phyloP scores from a whole-genome alignment of 2,888 invertebrate species.

The Petrolisthes manimaculis region DNA sequence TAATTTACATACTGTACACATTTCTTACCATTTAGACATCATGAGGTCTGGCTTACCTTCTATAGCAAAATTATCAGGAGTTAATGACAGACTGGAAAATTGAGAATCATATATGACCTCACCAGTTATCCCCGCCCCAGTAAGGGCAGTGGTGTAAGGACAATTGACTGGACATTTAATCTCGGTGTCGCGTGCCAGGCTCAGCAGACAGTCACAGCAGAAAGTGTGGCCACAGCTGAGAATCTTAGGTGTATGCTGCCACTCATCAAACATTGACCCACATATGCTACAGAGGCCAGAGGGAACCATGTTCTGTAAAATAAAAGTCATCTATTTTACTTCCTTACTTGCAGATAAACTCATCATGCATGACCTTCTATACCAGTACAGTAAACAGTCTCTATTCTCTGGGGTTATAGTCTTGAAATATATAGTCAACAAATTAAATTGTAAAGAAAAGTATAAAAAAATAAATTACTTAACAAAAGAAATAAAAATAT shows the following conservation, averaged over 20 bases:
- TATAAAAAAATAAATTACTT: background rate
- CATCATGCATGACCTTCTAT: too few relatives aligned
- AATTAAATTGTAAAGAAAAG: background rate
- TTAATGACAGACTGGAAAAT: background rate
- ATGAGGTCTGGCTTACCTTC: too few relatives aligned
- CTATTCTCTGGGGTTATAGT: too few relatives aligned
- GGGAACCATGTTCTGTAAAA: too few relatives aligned
- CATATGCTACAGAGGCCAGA: conserved; percentile 39
- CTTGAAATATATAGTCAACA: background rate
- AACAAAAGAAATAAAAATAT: background rate
- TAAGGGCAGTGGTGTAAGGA: conserved; percentile 56
- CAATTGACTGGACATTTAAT: conserved; percentile 61
- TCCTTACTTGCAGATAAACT: too few relatives aligned
- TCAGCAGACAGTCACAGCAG: conserved; percentile 58
- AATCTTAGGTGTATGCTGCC: conserved; percentile 59
- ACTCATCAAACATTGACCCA: conserved; percentile 45
- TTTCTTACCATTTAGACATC: too few relatives aligned
- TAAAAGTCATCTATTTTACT: background rate
- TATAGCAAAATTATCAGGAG: background rate
- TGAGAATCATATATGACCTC: background rate
- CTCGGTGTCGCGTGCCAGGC: conserved; percentile 40
- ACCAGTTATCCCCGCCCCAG: conserved; percentile 60
- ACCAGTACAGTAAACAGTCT: too few relatives aligned
- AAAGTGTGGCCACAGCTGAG: conserved; percentile 63
- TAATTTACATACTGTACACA: too few relatives aligned